These are phyloP conservation scores for Zeuzera pyrina DNA, from an alignment of 2,888 invertebrate species.

Conservation along the genomic window DNA sequence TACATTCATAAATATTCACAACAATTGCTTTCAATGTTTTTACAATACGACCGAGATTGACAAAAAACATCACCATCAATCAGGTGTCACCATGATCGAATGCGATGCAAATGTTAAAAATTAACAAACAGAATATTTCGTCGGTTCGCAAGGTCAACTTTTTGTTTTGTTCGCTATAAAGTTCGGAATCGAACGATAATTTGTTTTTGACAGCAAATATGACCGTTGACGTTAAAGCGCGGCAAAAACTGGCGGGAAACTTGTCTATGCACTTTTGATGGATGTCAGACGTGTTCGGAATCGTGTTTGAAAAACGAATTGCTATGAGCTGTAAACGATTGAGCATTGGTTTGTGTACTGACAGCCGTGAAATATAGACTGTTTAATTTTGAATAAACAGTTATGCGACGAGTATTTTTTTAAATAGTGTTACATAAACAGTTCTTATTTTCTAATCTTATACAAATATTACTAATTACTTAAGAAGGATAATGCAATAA, in stretches of 20 bases:
- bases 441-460: too few relatives aligned
- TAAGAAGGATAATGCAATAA: too few relatives aligned
- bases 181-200: conserved; percentile 24
- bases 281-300: conserved; percentile 18
- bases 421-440: too few relatives aligned
- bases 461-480: too few relatives aligned
- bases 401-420: too few relatives aligned
- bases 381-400: too few relatives aligned
- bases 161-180: conserved; percentile 12
- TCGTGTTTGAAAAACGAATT: conserved; percentile 26
- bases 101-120: conserved; percentile 23
- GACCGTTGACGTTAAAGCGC: conserved; percentile 27
- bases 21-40: conserved; percentile 47
- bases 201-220: conserved; percentile 31
- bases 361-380: conserved; percentile 6
- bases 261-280: conserved; percentile 58
- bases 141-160: conserved; percentile 6
- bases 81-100: conserved; percentile 47
- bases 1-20: conserved; percentile 66
- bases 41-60: conserved; percentile 53
- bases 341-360: conserved; percentile 32
- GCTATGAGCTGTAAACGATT: conserved; percentile 33
- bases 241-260: conserved; percentile 43
- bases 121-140: conserved; percentile 9
- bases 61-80: conserved; percentile 57